Evolutionary conservation across 2,113 vertebrate genomes (phyloP).

Genomic region (Istiophorus platypterus): DNA sequence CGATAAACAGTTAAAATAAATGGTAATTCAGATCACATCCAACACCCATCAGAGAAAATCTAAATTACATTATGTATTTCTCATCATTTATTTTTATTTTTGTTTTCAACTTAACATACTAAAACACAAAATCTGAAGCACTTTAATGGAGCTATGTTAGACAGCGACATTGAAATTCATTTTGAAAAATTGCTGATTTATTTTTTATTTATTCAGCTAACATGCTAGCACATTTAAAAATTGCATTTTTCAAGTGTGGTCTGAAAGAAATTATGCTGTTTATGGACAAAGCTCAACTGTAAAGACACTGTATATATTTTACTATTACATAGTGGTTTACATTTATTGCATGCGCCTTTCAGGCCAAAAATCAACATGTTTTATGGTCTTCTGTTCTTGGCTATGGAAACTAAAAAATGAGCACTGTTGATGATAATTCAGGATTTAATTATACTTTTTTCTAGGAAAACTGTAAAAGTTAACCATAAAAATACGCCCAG

Average conservation of each 20-base stretch:
- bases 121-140: slow-evolving; percentile 70
- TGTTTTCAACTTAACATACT: not conserved
- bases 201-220: slow-evolving; percentile 35
- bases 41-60: not conserved
- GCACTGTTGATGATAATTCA: slow-evolving; percentile 77
- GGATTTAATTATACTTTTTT: slow-evolving; percentile 66
- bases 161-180: slow-evolving; percentile 42
- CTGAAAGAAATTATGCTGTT: slow-evolving; percentile 61
- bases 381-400: slow-evolving; percentile 88
- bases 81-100: slow-evolving; percentile 15
- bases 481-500: slow-evolving; percentile 37
- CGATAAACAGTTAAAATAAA: not conserved
- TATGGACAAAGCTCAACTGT: slow-evolving; percentile 76
- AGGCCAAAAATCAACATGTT: slow-evolving; percentile 88
- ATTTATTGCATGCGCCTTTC: slow-evolving; percentile 95
- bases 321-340: slow-evolving; percentile 90
- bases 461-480: slow-evolving; percentile 59
- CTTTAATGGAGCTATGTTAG: slow-evolving; percentile 71
- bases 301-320: slow-evolving; percentile 96
- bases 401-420: slow-evolving; percentile 76
- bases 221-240: slow-evolving; percentile 45
- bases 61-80: slow-evolving; percentile 7
- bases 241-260: slow-evolving; percentile 70
- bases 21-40: slow-evolving; percentile 1
- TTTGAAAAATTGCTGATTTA: slow-evolving; percentile 31